These are phyloP conservation scores for Bimastos eiseni DNA, from an alignment of 2,888 invertebrate genomes.

Conservation along the genomic window DNA sequence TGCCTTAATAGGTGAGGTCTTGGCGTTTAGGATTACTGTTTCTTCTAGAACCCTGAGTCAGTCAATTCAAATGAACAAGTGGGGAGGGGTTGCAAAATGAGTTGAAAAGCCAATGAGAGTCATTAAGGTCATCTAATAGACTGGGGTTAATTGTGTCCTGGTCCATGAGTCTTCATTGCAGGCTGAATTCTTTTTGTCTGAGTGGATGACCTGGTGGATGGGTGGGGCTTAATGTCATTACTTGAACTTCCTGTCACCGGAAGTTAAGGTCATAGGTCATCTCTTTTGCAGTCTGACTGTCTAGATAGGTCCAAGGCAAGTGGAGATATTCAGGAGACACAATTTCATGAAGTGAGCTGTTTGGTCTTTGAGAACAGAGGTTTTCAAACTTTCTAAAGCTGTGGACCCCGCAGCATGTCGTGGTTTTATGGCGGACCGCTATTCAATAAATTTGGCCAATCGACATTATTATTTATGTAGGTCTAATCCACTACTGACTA, in stretches of 20 bases:
- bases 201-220: background rate
- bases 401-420: too few relatives aligned
- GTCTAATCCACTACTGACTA: too few relatives aligned
- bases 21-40: too few relatives aligned
- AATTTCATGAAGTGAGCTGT: background rate
- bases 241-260: slow-evolving; percentile 17
- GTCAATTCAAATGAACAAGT: too few relatives aligned
- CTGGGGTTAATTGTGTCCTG: background rate
- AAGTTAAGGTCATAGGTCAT: background rate
- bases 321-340: background rate
- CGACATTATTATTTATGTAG: too few relatives aligned
- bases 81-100: too few relatives aligned
- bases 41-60: too few relatives aligned
- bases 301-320: background rate
- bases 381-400: too few relatives aligned
- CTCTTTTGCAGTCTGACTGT: background rate
- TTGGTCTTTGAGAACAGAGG: too few relatives aligned
- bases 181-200: background rate
- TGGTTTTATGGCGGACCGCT: too few relatives aligned
- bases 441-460: too few relatives aligned
- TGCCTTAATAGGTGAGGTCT: too few relatives aligned
- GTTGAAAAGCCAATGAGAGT: background rate
- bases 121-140: background rate
- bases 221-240: background rate
- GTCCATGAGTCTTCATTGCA: background rate